Evolutionary conservation across 2,797 vertebrate species (phyloP).

Genomic region (Typhlichthys subterraneus): DNA sequence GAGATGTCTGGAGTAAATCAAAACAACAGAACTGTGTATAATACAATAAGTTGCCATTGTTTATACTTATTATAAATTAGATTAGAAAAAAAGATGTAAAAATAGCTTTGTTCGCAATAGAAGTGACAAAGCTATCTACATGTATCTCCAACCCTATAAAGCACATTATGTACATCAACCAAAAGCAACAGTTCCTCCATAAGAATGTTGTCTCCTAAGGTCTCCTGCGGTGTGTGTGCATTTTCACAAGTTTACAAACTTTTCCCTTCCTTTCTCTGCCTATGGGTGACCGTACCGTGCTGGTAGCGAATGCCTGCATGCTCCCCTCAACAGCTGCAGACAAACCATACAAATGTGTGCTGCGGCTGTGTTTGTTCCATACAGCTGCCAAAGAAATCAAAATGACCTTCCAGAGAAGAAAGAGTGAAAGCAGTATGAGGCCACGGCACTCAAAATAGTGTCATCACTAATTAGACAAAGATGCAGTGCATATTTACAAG

Average conservation of each 20-base stretch:
- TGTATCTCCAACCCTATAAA: too few relatives aligned
- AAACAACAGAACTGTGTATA: too few relatives aligned
- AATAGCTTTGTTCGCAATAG: too few relatives aligned
- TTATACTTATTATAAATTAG: too few relatives aligned
- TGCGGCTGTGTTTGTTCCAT: constrained; percentile 20
- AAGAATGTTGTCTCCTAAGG: background rate
- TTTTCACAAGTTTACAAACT: background rate
- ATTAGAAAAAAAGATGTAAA: too few relatives aligned
- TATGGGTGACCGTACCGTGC: constrained; percentile 39
- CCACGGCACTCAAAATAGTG: constrained; percentile 43
- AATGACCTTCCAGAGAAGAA: constrained; percentile 33
- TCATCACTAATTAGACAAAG: constrained; percentile 31
- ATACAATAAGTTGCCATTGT: too few relatives aligned
- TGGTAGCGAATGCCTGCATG: constrained; percentile 23
- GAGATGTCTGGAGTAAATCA: too few relatives aligned
- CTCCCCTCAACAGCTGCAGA: constrained; percentile 44
- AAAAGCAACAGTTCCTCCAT: background rate
- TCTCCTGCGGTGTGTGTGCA: background rate
- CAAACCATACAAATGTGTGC: constrained; percentile 32
- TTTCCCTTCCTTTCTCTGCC: constrained; percentile 29
- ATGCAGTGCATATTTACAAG: constrained; percentile 27
- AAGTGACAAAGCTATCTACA: too few relatives aligned
- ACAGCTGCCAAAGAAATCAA: constrained; percentile 30
- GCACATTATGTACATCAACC: too few relatives aligned
- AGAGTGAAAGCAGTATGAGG: constrained; percentile 31